Percentiles rank a stretch among this genome's conserved stretches.
Conservation (phyloP, 2,888 invertebrate genomes). For the Atrina japonica region DNA sequence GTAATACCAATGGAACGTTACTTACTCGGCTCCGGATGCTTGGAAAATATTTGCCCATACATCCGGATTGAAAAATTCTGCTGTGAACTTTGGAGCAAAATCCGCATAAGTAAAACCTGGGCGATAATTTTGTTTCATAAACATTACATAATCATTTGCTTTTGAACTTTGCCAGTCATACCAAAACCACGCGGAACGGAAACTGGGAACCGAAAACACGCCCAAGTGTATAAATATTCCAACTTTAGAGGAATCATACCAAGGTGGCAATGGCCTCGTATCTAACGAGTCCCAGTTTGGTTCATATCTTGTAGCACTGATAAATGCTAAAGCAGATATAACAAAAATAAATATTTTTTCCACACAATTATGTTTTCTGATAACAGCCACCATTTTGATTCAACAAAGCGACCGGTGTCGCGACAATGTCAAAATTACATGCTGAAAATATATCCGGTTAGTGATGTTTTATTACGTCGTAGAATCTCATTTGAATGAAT, state of each 20-base stretch:
- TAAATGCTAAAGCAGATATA: background rate
- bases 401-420: too few relatives aligned
- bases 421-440: background rate
- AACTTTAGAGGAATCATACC: conserved; percentile 82
- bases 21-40: conserved; percentile 88
- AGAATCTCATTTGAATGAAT: too few relatives aligned
- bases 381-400: conserved; percentile 15
- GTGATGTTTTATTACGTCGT: too few relatives aligned
- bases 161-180: conserved; percentile 85
- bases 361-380: background rate
- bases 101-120: conserved; percentile 94
- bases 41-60: conserved; percentile 91
- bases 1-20: too few relatives aligned
- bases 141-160: conserved; percentile 79
- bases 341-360: background rate
- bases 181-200: conserved; percentile 93
- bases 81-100: conserved; percentile 90
- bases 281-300: conserved; percentile 78
- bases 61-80: conserved; percentile 91
- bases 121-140: conserved; percentile 91
- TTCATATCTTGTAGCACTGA: conserved; percentile 35
- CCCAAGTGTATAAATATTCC: conserved; percentile 83
- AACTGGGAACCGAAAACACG: conserved; percentile 80
- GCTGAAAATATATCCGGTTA: too few relatives aligned
- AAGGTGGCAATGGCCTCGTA: conserved; percentile 78